Percentiles rank a stretch among this genome's conserved stretches.
Evolutionary conservation across 2,888 invertebrate genomes (phyloP).

Genomic region (Synanthedon formicaeformis): DNA sequence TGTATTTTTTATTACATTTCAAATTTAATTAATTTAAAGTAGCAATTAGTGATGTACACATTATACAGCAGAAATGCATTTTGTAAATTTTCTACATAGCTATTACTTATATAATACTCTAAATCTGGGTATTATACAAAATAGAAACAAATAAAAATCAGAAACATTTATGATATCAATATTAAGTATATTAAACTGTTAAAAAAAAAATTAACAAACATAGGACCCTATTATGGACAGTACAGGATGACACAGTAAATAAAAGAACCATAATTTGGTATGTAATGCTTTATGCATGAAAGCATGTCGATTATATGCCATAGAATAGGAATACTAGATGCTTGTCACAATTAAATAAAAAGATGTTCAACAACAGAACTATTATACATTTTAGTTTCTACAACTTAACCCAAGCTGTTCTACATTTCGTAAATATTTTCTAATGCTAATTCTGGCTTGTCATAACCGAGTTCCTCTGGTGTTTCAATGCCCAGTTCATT

Average conservation of each 20-base stretch:
- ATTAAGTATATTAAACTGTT: too few relatives aligned
- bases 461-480: conserved; percentile 95
- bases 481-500: conserved; percentile 94
- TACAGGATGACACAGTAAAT: conserved; percentile 14
- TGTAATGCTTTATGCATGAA: conserved; percentile 51
- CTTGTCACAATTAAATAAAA: conserved; percentile 42
- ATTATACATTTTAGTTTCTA: conserved; percentile 53
- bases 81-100: too few relatives aligned
- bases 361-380: conserved; percentile 52
- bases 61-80: too few relatives aligned
- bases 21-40: too few relatives aligned
- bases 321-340: conserved; percentile 32
- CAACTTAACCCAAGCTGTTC: conserved; percentile 35
- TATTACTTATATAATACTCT: too few relatives aligned
- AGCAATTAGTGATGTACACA: too few relatives aligned
- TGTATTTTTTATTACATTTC: too few relatives aligned
- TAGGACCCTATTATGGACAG: too few relatives aligned
- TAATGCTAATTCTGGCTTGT: conserved; percentile 94
- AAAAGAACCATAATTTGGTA: conserved; percentile 30
- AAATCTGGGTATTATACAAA: too few relatives aligned
- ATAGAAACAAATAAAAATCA: too few relatives aligned
- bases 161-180: too few relatives aligned
- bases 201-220: too few relatives aligned
- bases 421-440: conserved; percentile 78
- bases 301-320: conserved; percentile 32